A percentile compares a stretch with the other conserved stretches of the same genome.
These are phyloP conservation scores for Torymus tubicola DNA, from an alignment of 2,888 invertebrate genomes.

Conservation along the genomic window DNA sequence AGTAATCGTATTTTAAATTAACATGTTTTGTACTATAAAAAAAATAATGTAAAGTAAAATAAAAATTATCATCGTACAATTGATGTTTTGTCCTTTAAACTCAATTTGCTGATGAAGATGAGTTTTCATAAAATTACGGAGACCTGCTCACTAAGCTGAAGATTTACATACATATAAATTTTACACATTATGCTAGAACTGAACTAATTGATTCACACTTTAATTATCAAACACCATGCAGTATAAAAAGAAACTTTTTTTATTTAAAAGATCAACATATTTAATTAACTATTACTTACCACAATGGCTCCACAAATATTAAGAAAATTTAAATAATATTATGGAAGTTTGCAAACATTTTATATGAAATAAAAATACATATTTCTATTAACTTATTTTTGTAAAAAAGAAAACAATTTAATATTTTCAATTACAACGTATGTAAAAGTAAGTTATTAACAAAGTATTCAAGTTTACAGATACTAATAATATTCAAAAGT, in stretches of 20 bases:
- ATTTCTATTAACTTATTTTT: constrained; percentile 37
- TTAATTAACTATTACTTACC: constrained; percentile 24
- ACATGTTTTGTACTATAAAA: constrained; percentile 30
- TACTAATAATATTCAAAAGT: constrained; percentile 37
- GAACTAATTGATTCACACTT: neutral
- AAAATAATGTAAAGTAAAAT: constrained; percentile 18
- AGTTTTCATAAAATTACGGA: constrained; percentile 35
- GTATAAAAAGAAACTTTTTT: constrained; percentile 3
- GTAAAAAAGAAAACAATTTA: constrained; percentile 42
- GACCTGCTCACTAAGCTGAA: constrained; percentile 38
- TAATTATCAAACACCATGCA: neutral
- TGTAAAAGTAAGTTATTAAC: constrained; percentile 56
- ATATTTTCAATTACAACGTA: constrained; percentile 45
- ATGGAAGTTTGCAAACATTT: neutral
- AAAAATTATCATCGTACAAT: neutral
- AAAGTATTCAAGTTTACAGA: constrained; percentile 42
- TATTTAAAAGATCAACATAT: neutral
- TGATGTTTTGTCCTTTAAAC: neutral
- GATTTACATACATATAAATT: constrained; percentile 22
- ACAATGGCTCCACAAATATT: neutral
- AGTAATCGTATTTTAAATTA: constrained; percentile 18
- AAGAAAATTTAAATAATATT: constrained; percentile 15
- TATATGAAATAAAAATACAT: constrained; percentile 27
- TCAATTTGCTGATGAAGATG: constrained; percentile 36
- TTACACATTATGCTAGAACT: constrained; percentile 1